phyloP scores from a whole-genome alignment of 2,113 vertebrate species.

The Xiphorhynchus elegans region DNA sequence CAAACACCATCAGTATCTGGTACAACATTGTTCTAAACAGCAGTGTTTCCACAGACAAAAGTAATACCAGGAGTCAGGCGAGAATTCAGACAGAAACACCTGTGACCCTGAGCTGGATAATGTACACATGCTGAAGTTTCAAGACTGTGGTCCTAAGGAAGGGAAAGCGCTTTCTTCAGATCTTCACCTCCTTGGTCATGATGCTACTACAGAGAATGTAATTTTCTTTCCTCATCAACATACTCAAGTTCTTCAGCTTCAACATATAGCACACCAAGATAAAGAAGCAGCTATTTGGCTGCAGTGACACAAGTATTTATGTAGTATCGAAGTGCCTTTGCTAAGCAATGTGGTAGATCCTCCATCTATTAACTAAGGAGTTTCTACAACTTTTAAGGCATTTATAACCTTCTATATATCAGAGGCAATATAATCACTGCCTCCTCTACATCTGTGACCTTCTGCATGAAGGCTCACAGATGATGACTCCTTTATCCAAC shows the following conservation, averaged over 20 bases:
- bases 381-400: background rate
- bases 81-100: background rate
- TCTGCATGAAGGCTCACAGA: background rate
- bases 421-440: background rate
- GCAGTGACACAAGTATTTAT: background rate
- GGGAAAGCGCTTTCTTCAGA: background rate
- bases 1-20: background rate
- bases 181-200: background rate
- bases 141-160: background rate
- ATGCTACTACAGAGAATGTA: background rate
- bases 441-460: background rate
- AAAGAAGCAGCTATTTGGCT: background rate
- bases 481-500: background rate
- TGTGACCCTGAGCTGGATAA: background rate
- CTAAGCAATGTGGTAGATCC: background rate
- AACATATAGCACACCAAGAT: background rate
- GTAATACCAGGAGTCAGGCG: background rate
- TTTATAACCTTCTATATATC: background rate
- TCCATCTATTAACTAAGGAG: background rate
- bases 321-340: background rate
- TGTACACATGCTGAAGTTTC: fast-evolving
- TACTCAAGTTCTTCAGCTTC: background rate
- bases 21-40: background rate
- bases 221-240: background rate
- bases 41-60: fast-evolving